Conservation (phyloP, 1,140 invertebrate genomes). For the Polyergus mexicanus region DNA sequence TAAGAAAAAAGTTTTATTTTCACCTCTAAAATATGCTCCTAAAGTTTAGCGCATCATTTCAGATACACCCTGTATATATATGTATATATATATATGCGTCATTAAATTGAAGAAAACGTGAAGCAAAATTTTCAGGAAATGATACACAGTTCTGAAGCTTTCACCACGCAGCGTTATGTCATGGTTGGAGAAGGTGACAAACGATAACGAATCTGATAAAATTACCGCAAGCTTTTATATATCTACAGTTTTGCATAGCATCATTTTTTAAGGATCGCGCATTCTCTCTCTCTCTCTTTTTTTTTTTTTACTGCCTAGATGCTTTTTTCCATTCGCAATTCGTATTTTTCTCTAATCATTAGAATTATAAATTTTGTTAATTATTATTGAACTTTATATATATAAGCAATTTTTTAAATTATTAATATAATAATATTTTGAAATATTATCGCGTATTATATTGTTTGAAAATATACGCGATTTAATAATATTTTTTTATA, state of each 20-base stretch:
- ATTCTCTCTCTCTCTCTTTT: not conserved
- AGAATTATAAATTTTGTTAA: not conserved
- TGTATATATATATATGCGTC: not conserved
- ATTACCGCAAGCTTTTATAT: conserved; percentile 16
- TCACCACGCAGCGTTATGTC: conserved; percentile 66
- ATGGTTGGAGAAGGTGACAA: conserved; percentile 55
- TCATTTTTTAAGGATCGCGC: not conserved
- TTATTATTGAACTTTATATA: not conserved
- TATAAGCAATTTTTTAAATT: not conserved
- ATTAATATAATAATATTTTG: not conserved
- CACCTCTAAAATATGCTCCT: too few relatives aligned
- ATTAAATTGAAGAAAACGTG: conserved; percentile 29
- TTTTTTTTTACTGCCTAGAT: conserved; percentile 11
- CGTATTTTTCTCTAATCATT: not conserved
- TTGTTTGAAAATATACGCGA: not conserved
- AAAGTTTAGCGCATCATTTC: too few relatives aligned
- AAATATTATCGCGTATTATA: not conserved
- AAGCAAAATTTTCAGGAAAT: conserved; percentile 71
- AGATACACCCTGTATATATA: too few relatives aligned
- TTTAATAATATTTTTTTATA: conserved; percentile 1
- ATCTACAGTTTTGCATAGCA: not conserved
- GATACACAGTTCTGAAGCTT: conserved; percentile 67
- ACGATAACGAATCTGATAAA: conserved; percentile 48
- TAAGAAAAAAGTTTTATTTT: too few relatives aligned
- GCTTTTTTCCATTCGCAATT: not conserved